Conservation (phyloP, 2,888 invertebrate genomes). For the Pachydiplax longipennis region DNA sequence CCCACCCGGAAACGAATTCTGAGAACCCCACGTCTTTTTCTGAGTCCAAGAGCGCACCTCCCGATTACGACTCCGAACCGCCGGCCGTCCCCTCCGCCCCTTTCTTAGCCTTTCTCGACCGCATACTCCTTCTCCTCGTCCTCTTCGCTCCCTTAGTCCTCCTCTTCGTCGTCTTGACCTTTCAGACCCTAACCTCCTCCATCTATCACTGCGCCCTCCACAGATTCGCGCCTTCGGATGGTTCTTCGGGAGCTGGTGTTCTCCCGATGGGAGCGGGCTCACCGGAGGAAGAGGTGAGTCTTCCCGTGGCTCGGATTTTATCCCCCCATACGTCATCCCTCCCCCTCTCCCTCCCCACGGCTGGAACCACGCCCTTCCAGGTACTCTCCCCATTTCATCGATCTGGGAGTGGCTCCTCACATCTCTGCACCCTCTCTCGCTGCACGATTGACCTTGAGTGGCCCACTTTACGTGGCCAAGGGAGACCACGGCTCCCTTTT, state of each 20-base stretch:
- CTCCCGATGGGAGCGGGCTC: constrained; percentile 26
- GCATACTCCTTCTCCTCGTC: neutral
- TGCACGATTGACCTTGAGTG: constrained; percentile 1
- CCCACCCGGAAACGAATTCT: neutral
- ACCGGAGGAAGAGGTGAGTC: constrained; percentile 24
- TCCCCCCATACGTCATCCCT: neutral
- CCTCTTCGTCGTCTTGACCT: neutral
- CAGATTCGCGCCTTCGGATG: neutral
- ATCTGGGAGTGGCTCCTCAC: constrained; percentile 4
- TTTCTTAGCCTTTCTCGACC: neutral
- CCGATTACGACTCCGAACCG: neutral
- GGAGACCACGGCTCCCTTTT: neutral
- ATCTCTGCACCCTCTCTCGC: neutral
- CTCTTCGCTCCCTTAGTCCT: neutral
- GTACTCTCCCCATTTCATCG: constrained; percentile 7
- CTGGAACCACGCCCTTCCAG: neutral
- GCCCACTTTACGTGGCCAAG: neutral
- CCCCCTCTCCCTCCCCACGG: neutral
- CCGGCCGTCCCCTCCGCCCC: neutral
- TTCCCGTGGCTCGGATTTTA: neutral
- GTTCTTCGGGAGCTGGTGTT: constrained; percentile 23
- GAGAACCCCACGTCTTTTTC: neutral
- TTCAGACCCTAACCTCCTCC: neutral
- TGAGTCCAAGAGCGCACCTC: neutral
- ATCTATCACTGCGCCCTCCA: constrained; percentile 12